Conservation (phyloP, 1,140 invertebrate genomes). For the Rhyzopertha dominica region DNA sequence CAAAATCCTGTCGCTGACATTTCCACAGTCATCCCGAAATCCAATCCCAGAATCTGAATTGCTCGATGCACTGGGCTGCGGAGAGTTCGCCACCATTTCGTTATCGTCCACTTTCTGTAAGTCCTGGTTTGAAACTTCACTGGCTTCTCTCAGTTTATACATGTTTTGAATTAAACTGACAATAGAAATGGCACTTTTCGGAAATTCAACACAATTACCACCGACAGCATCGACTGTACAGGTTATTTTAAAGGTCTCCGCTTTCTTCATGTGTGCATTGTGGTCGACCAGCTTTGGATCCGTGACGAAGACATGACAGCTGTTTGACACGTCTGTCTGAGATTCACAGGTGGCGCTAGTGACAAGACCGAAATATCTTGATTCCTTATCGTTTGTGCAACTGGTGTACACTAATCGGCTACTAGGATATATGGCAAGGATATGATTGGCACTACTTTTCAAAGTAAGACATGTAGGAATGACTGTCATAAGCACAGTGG, state of each 20-base stretch:
- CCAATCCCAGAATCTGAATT: conserved; percentile 95
- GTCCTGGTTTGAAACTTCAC: conserved; percentile 21
- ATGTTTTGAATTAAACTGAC: conserved; percentile 67
- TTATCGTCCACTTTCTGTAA: conserved; percentile 27
- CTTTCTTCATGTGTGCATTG: conserved; percentile 67
- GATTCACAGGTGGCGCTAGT: conserved; percentile 64
- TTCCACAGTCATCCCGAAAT: conserved; percentile 69
- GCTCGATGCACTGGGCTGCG: conserved; percentile 81
- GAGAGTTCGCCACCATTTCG: conserved; percentile 59
- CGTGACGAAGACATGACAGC: conserved; percentile 93
- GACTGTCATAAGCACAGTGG: conserved; percentile 80
- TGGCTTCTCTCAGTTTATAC: conserved; percentile 52
- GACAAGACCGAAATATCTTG: conserved; percentile 87
- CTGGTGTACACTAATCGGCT: conserved; percentile 85
- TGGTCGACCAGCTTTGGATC: conserved; percentile 82
- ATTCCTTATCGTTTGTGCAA: conserved; percentile 82
- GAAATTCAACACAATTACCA: conserved; percentile 76
- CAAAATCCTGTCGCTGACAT: conserved; percentile 74
- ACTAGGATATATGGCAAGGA: conserved; percentile 78
- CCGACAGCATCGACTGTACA: conserved; percentile 67
- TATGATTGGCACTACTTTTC: conserved; percentile 61
- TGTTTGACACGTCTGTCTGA: conserved; percentile 66
- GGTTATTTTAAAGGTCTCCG: conserved; percentile 70
- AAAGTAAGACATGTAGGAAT: conserved; percentile 72
- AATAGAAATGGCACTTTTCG: conserved; percentile 80